Evolutionary conservation across 2,113 vertebrate genomes (phyloP).

Genomic region (Onychostruthus taczanowskii): DNA sequence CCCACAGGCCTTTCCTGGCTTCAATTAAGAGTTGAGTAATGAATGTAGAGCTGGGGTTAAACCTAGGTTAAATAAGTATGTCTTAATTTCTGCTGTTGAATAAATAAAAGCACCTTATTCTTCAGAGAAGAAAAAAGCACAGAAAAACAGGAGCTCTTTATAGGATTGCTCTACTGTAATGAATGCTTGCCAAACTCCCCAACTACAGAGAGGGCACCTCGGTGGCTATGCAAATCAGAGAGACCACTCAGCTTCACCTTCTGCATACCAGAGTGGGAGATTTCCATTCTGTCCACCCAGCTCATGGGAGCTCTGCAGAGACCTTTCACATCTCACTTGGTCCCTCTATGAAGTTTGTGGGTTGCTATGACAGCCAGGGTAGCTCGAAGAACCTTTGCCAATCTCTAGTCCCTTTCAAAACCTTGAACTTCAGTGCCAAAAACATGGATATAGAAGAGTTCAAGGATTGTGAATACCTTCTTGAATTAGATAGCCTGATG

Average conservation of each 20-base stretch:
- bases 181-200: background rate
- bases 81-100: background rate
- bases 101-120: background rate
- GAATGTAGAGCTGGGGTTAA: background rate
- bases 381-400: background rate
- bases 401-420: background rate
- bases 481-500: background rate
- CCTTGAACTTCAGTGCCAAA: background rate
- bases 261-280: background rate
- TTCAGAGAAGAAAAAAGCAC: background rate
- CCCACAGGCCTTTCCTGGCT: accelerated
- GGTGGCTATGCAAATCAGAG: background rate
- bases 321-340: background rate
- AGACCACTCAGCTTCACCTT: background rate
- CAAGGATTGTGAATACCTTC: background rate
- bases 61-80: background rate
- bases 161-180: background rate
- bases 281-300: background rate
- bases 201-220: accelerated
- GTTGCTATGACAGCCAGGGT: background rate
- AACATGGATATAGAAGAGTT: background rate
- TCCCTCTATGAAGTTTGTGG: background rate
- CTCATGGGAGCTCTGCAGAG: background rate
- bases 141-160: background rate
- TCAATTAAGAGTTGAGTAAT: background rate